phyloP scores from a whole-genome alignment of 92 coral and sea anemone genomes.

The Porites divaricata region DNA sequence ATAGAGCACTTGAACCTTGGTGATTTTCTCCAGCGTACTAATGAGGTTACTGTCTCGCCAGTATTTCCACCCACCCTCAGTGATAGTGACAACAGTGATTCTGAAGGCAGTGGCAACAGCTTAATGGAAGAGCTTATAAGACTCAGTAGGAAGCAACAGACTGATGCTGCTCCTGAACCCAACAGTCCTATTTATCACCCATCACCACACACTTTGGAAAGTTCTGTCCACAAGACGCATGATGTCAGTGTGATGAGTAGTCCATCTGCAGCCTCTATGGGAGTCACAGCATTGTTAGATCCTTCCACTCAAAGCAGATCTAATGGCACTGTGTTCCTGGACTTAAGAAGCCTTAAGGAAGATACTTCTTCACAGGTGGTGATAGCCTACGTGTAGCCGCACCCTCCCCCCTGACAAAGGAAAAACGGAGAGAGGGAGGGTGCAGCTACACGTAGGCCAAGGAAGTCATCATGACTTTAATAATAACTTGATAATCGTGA shows the following conservation, averaged over 20 bases:
- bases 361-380: slow-evolving; percentile 13
- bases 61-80: slow-evolving; percentile 36
- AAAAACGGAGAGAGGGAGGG: too few species aligned
- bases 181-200: background rate
- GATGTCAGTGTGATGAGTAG: slow-evolving; percentile 37
- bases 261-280: slow-evolving; percentile 34
- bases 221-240: background rate
- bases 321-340: slow-evolving; percentile 44
- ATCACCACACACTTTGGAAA: background rate
- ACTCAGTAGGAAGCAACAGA: slow-evolving; percentile 77
- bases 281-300: slow-evolving; percentile 20
- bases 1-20: slow-evolving; percentile 70
- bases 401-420: too few species aligned
- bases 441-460: too few species aligned
- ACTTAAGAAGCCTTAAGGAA: slow-evolving; percentile 19
- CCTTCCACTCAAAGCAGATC: slow-evolving; percentile 13
- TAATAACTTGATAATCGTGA: background rate
- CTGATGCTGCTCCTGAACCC: slow-evolving; percentile 51
- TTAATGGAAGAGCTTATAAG: slow-evolving; percentile 74
- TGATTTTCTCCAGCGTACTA: slow-evolving; percentile 50
- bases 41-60: slow-evolving; percentile 60
- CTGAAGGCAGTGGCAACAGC: slow-evolving; percentile 50
- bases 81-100: slow-evolving; percentile 53
- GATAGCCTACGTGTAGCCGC: too few species aligned
- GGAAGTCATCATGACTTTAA: background rate